Evolutionary conservation across 92 coral and sea anemone species (phyloP).

Genomic region (Phymanthus crucifer): DNA sequence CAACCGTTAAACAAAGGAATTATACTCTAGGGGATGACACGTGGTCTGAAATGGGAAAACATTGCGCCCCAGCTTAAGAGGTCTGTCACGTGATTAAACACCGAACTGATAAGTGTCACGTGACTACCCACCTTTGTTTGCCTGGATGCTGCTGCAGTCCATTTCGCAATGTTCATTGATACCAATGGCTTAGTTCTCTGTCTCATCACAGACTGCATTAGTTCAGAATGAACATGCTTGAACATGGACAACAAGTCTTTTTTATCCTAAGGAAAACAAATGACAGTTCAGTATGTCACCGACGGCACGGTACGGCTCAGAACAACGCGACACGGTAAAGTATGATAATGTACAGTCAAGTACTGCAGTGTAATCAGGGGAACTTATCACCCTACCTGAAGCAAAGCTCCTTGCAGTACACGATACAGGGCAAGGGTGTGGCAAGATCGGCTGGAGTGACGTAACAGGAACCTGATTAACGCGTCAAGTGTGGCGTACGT

Average conservation of each 20-base stretch:
- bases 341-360: too few relatives aligned
- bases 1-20: too few relatives aligned
- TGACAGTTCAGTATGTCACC: not conserved
- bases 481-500: not conserved
- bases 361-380: too few relatives aligned
- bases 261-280: conserved; percentile 2
- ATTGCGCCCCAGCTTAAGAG: too few relatives aligned
- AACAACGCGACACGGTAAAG: too few relatives aligned
- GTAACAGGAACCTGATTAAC: conserved; percentile 10
- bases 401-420: not conserved
- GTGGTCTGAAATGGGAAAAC: too few relatives aligned
- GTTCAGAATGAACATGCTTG: conserved; percentile 22
- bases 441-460: conserved; percentile 2
- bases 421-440: conserved; percentile 18
- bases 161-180: conserved; percentile 16
- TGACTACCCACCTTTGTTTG: conserved; percentile 6
- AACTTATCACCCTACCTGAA: not conserved
- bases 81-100: not conserved
- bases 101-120: not conserved
- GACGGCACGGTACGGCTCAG: too few relatives aligned
- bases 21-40: too few relatives aligned
- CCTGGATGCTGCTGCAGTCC: conserved; percentile 1
- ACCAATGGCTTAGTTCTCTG: not conserved
- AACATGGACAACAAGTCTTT: not conserved
- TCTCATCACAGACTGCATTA: conserved; percentile 10